Conservation (phyloP, 2,113 vertebrate genomes). For the Tychaedon coryphoeus region DNA sequence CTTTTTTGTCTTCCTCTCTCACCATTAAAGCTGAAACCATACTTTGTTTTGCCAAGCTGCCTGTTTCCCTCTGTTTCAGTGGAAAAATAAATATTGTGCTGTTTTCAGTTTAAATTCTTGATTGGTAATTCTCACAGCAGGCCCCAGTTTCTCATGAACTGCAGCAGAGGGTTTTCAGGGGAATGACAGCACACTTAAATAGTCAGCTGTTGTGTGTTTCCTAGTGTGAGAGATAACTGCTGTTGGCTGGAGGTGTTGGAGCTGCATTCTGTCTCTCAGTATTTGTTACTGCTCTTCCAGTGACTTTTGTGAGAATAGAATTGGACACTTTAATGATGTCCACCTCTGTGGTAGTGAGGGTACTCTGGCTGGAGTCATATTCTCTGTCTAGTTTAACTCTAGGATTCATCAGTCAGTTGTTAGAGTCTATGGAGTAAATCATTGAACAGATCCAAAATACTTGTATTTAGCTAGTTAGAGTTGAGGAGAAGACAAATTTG, state of each 20-base stretch:
- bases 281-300: neutral
- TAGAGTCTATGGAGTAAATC: neutral
- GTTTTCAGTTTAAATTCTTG: neutral
- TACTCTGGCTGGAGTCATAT: neutral
- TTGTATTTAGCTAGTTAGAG: neutral
- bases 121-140: neutral
- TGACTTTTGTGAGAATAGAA: neutral
- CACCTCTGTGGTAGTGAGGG: neutral
- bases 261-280: fast-evolving
- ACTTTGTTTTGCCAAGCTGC: neutral
- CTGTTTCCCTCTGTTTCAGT: neutral
- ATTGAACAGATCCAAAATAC: neutral
- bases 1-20: neutral
- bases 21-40: neutral
- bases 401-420: conserved; percentile 1
- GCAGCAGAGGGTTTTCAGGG: neutral
- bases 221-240: neutral
- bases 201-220: neutral
- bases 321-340: neutral
- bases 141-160: neutral
- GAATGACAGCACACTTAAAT: neutral
- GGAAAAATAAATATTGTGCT: neutral
- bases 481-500: neutral
- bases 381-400: neutral
- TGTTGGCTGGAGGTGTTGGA: neutral